Evolutionary conservation across 1,140 invertebrate genomes (phyloP), one percentile per base, ranked within the genome.

Genomic region (Parapsyche elsis): DNA sequence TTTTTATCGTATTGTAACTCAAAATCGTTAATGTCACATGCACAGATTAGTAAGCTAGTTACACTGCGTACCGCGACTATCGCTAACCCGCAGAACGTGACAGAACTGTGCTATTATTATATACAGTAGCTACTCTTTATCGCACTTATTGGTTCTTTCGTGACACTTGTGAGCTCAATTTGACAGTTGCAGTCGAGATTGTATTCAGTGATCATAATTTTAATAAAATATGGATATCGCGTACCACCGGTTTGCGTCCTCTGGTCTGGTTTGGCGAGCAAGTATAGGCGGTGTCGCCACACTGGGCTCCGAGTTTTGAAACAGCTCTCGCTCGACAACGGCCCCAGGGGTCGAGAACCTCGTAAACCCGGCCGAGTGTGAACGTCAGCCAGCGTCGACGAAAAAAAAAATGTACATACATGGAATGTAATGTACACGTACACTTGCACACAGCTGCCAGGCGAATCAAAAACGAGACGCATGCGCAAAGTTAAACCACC

Each of bases 351-450:
- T 77, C 76, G 76, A 77, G 76, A 77, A 53, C 76, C 76, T 77
- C 76, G 76, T 77, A 77, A 77, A 77, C 57, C 76, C 76, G 76
- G 23, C 76, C 57, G 76, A 77, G 5, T 77, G 76, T 77, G 76
- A 77, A 77, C 76, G 12, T 12, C 16, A 16, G 16, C 10, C 12
- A 53, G 2, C 2, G 49, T 53, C 16, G 49, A 53, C 16, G 49
- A 14, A 9, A 23, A 26, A 67, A 67, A 61, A 67, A 67, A 24
- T 10, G 10, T 38, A 38, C 30, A 38, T 38, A 38, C 30, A 38
- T 38, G 7, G 1, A n/a, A n/a, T n/a, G n/a, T n/a, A n/a, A 21
- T 59, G 5, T n/a, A 59, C 5, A 16, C 53, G 53, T 10, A 5
- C 10, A 59, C 53, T 1, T 59, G n/a, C 53, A 59, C 53, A 30